Evolutionary conservation across 2,888 invertebrate species (phyloP).

Genomic region (Fissipunctia ypsillon): DNA sequence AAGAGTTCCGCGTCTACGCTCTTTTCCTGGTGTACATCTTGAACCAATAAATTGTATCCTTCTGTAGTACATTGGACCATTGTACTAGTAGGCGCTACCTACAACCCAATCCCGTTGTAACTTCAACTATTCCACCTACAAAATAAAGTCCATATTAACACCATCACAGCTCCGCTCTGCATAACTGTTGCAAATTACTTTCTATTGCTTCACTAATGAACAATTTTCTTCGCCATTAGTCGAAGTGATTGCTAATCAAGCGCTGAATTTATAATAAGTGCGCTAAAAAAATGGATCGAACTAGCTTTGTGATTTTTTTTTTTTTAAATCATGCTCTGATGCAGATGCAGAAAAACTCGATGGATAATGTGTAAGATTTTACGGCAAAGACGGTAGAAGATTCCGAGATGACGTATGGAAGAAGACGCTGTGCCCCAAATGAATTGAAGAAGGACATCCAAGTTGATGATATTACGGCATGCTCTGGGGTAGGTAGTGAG

Average conservation of each 20-base stretch:
- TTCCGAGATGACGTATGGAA: background rate
- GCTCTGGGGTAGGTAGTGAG: no score
- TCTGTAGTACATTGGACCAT: background rate
- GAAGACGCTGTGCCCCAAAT: no score
- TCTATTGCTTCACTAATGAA: conserved; percentile 51
- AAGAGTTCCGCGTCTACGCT: background rate
- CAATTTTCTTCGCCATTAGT: conserved; percentile 58
- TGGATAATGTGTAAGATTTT: background rate
- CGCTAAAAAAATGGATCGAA: conserved; percentile 3
- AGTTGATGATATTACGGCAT: background rate
- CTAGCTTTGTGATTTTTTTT: conserved; percentile 2
- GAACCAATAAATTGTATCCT: conserved; percentile 28
- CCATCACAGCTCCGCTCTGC: background rate
- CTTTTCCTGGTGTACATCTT: conserved; percentile 8
- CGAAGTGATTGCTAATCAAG: conserved; percentile 51
- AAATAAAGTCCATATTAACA: conserved; percentile 32
- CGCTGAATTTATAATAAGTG: conserved; percentile 25
- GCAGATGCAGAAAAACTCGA: conserved; percentile 2
- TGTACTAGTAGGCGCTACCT: background rate
- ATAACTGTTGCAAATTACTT: conserved; percentile 52
- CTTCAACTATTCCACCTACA: background rate
- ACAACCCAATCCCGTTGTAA: background rate
- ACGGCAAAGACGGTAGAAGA: background rate
- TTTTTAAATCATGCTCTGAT: conserved; percentile 6
- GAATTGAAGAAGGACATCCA: background rate